Evolutionary conservation across 2,113 vertebrate genomes (phyloP), one percentile per base, ranked within the genome.

Genomic region (Oncorhynchus masou): DNA sequence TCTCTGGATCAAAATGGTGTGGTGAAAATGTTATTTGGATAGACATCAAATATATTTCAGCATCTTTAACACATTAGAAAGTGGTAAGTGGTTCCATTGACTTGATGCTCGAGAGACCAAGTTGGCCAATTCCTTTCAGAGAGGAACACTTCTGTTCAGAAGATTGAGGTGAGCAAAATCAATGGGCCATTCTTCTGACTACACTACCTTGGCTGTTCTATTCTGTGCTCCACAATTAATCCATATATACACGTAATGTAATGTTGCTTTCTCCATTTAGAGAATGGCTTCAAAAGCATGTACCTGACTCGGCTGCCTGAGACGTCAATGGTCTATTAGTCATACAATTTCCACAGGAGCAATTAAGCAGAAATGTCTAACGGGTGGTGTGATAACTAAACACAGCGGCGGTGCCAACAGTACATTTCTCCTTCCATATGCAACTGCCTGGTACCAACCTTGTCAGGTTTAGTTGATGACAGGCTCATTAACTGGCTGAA

Each of bases 401-500:
- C 22, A 59, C 49, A 48, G 71, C 39, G 54, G 60, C 5, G 27
- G 20, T 48, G 31, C 67, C 29, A 34, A 62, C n/a, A 20, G 29
- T 68, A 20, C 6, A 12, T 34, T 68, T 20, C 9, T 64, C 22
- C 73, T 11, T 25, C 57, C 27, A 67, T 64, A 76, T 45, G 19
- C 29, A 68, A 76, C 51, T 31, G 24, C 49, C 39, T 9, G 70
- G 13, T 79, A 76, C 77, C 71, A 72, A 78, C 27, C 57, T 74
- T 57, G 68, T 74, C 73, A 77, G 59, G 74, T 77, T 45, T 51
- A 81, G 83, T 70, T 80, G 75, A 84, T 48, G 66, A 16, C n/a
- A 69, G 70, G 69, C 72, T 79, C 82, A 85, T 85, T 83, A 85
- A 85, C 74, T 77, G 77, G 24, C 24, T 77, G 86, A 88, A 59